These are phyloP conservation scores for Desoria tigrina DNA, from an alignment of 2,888 invertebrate species.

Conservation along the genomic window DNA sequence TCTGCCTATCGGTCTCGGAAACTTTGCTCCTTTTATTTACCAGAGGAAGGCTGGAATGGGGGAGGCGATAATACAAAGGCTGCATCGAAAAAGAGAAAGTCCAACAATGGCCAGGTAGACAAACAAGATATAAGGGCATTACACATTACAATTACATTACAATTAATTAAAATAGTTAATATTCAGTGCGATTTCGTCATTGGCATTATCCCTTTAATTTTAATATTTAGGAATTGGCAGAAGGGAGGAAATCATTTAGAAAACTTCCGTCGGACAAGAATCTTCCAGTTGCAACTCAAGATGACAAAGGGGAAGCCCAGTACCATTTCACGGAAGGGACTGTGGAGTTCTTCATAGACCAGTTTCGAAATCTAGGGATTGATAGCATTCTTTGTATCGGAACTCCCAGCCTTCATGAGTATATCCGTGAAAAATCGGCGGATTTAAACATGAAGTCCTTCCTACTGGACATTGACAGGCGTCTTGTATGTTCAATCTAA, in stretches of 20 bases:
- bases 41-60: constrained; percentile 28
- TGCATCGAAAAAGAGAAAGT: no score
- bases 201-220: no score
- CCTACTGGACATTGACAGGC: constrained; percentile 31
- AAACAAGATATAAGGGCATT: no score
- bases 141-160: no score
- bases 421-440: neutral
- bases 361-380: constrained; percentile 20
- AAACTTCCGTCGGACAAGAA: neutral
- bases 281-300: constrained; percentile 21
- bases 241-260: neutral
- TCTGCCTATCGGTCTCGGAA: constrained; percentile 32
- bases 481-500: constrained; percentile 28
- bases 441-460: constrained; percentile 22
- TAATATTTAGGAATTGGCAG: neutral
- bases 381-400: constrained; percentile 34
- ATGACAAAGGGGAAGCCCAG: constrained; percentile 35
- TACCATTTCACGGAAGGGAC: constrained; percentile 33
- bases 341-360: constrained; percentile 20
- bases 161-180: no score
- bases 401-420: constrained; percentile 34
- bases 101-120: no score
- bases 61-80: neutral
- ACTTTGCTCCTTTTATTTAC: constrained; percentile 28
- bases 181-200: no score